Evolutionary conservation across 2,113 vertebrate genomes (phyloP), one percentile per base, ranked within the genome.

Genomic region (Brevimyrus niger): DNA sequence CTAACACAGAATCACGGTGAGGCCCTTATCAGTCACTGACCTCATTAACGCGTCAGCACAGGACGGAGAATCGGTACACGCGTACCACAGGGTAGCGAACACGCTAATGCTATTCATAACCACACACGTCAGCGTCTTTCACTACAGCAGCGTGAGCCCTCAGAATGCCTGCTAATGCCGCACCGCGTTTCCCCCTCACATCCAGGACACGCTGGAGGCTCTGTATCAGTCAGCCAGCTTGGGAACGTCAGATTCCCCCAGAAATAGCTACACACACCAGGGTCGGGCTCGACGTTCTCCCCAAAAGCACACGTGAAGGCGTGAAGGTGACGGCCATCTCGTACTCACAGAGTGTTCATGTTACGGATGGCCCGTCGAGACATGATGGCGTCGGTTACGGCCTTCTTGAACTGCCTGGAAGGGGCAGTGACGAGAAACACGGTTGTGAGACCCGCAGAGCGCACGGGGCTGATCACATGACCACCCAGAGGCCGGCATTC

Each of bases 331-430:
- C 13, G 6, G 15, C 17, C 17, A 6, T 2, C 51, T 44, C 9
- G 8, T 61, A 96, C 98, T 97, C 93, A 99, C 98, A 99, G 94
- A 0, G 98, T 99, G 93, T 99, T 99, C 98, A 99, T 99, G 94
- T 99, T 99, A 91, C 98, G 97, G 90, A 99, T 99, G 82, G 98
- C 98, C 87, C 98, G 95, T 53, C 98, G 96, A 3, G 98, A 99
- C 98, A 99, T 99, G 92, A 99, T 98, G 65, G 98, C 98, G 0
- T 99, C 98, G 0, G 98, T 99, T 51, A 99, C 98, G 0, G 98
- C 98, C 92, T 99, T 99, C 95, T 99, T 99, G 92, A 99, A 99
- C 93, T 99, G 98, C 92, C 98, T 99, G 91, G 23, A 23, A 53
- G 65, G 89, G n/a, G 0, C n/a, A n/a, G n/a, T 87, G 3, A 8